phyloP scores from a whole-genome alignment of 2,888 invertebrate genomes.

The Drymonia ruficornis region DNA sequence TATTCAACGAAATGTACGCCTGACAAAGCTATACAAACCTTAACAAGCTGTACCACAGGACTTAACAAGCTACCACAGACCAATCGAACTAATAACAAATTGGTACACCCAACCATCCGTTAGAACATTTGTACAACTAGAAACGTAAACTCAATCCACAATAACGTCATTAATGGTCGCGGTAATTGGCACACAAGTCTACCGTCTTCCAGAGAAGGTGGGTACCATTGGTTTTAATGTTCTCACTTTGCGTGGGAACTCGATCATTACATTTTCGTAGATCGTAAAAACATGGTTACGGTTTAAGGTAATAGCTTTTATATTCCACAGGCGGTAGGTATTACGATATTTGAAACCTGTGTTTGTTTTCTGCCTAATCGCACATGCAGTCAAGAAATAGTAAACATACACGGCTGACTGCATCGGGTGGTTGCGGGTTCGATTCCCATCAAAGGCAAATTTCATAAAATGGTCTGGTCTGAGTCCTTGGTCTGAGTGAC shows the following conservation, averaged over 20 bases:
- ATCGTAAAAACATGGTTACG: neutral
- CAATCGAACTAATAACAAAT: neutral
- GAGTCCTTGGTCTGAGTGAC: too few relatives aligned
- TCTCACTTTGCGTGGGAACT: neutral
- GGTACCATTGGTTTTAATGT: slow-evolving; percentile 14
- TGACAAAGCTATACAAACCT: neutral
- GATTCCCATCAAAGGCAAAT: too few relatives aligned
- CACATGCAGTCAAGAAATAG: too few relatives aligned
- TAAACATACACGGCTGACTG: too few relatives aligned
- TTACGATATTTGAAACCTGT: too few relatives aligned
- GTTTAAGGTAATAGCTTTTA: neutral
- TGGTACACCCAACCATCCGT: neutral
- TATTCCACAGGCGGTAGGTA: neutral
- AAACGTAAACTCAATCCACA: slow-evolving; percentile 24
- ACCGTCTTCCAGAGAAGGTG: slow-evolving; percentile 13
- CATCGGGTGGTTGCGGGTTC: too few relatives aligned
- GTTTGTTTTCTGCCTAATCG: too few relatives aligned
- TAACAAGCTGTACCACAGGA: slow-evolving; percentile 2
- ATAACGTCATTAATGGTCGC: slow-evolving; percentile 22
- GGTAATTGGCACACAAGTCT: slow-evolving; percentile 21
- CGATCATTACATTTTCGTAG: neutral
- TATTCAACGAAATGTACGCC: neutral
- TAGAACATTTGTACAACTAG: slow-evolving; percentile 8
- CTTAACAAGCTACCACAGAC: too few relatives aligned
- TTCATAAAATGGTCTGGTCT: too few relatives aligned